A percentile compares a stretch with the other conserved stretches of the same genome.
Evolutionary conservation across 1,140 invertebrate genomes (phyloP).

Genomic region (Drosophila equinoxialis): DNA sequence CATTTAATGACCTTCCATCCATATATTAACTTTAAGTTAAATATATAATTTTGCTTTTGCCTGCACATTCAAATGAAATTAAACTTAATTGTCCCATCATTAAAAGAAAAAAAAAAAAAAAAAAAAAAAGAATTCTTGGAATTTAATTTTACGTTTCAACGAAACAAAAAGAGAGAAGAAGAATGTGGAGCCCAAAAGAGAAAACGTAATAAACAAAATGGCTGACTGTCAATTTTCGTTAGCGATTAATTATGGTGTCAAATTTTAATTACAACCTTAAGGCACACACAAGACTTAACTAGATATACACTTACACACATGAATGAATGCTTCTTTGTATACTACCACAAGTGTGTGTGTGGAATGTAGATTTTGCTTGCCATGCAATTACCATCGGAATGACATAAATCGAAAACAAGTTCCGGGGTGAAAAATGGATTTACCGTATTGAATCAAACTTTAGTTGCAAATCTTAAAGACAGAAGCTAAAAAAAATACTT

Average conservation of each 20-base stretch:
- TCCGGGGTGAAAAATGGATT: too few relatives aligned
- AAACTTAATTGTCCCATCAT: constrained; percentile 77
- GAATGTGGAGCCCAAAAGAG: constrained; percentile 36
- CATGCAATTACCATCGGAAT: too few relatives aligned
- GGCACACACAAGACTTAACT: constrained; percentile 13
- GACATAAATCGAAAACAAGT: too few relatives aligned
- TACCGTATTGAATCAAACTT: too few relatives aligned
- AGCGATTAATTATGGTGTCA: constrained; percentile 64
- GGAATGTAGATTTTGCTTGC: too few relatives aligned
- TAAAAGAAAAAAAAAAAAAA: constrained; percentile 49
- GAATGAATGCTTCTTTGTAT: constrained; percentile 1
- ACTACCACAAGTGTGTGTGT: too few relatives aligned
- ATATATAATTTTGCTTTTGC: constrained; percentile 54
- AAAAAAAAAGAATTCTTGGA: constrained; percentile 57
- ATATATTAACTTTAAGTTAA: not conserved
- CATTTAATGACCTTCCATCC: constrained; percentile 44
- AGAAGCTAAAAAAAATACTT: too few relatives aligned
- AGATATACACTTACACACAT: constrained; percentile 7
- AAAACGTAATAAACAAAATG: constrained; percentile 63
- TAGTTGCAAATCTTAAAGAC: too few relatives aligned
- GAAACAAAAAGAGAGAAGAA: constrained; percentile 7
- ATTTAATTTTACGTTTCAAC: constrained; percentile 68
- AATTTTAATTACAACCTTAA: constrained; percentile 67
- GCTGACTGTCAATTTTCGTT: constrained; percentile 46
- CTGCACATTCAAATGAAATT: constrained; percentile 77